phyloP scores from a whole-genome alignment of 1,140 invertebrate genomes.

The Formica exsecta region DNA sequence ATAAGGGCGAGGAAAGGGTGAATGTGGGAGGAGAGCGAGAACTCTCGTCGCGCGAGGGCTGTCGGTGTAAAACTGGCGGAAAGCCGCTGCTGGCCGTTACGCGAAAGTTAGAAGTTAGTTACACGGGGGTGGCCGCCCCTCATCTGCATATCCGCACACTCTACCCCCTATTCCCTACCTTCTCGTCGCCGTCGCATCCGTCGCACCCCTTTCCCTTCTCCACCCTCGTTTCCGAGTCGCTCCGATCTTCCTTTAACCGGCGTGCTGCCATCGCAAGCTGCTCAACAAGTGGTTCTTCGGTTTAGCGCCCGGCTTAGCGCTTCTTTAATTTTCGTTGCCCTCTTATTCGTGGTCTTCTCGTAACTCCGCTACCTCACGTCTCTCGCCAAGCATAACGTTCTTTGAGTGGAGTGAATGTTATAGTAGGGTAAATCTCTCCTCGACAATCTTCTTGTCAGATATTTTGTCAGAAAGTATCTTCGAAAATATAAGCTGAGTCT shows the following conservation, averaged over 20 bases:
- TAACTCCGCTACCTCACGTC: background rate
- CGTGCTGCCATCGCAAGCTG: conserved; percentile 77
- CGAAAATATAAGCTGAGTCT: background rate
- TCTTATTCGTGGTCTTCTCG: conserved; percentile 37
- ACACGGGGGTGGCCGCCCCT: conserved; percentile 82
- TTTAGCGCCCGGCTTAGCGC: conserved; percentile 86
- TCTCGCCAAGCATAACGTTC: background rate
- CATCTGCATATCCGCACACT: conserved; percentile 85
- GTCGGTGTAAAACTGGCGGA: conserved; percentile 56
- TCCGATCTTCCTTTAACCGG: conserved; percentile 75
- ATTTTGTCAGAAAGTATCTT: background rate
- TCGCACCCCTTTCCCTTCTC: conserved; percentile 54
- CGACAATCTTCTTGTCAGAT: background rate
- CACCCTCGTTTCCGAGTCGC: conserved; percentile 70
- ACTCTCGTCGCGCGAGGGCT: conserved; percentile 51
- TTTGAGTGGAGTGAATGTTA: background rate
- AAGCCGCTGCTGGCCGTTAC: conserved; percentile 68
- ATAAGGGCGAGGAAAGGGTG: background rate
- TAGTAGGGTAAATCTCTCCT: background rate
- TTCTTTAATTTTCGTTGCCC: conserved; percentile 84
- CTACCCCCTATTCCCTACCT: conserved; percentile 56
- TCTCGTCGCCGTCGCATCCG: conserved; percentile 55
- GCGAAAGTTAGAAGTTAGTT: conserved; percentile 85
- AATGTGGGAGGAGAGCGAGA: conserved; percentile 9
- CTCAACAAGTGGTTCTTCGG: conserved; percentile 87